Conservation (phyloP, 2,797 vertebrate species). For the Crenichthys baileyi region DNA sequence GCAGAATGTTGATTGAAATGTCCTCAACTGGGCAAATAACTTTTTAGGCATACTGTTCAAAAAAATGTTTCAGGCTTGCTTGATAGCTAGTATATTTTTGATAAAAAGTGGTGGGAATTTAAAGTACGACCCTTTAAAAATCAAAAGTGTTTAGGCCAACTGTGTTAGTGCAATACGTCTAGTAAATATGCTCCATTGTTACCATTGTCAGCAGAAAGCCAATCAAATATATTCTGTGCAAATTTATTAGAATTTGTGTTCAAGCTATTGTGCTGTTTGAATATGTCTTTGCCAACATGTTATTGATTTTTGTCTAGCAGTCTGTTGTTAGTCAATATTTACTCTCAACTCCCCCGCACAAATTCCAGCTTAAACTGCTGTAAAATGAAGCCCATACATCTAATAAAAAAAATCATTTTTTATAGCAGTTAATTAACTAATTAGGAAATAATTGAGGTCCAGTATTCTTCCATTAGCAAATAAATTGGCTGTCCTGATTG, state of each 20-base stretch:
- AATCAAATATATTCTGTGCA: not conserved
- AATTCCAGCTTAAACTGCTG: not conserved
- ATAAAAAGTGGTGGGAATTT: not conserved
- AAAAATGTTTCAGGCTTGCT: not conserved
- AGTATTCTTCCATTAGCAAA: constrained; percentile 49
- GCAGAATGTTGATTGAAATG: not conserved
- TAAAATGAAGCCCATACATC: constrained; percentile 3
- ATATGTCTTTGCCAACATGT: constrained; percentile 22
- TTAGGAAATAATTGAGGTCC: constrained; percentile 35
- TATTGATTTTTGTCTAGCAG: constrained; percentile 46
- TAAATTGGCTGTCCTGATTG: constrained; percentile 33
- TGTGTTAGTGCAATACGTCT: not conserved
- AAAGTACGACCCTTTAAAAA: not conserved
- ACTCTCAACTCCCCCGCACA: constrained; percentile 1
- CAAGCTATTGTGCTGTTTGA: constrained; percentile 17
- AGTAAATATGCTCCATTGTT: not conserved
- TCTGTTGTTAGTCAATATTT: constrained; percentile 24
- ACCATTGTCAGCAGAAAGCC: not conserved
- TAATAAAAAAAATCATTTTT: not conserved
- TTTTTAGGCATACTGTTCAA: not conserved
- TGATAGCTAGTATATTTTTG: not conserved
- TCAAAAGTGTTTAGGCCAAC: not conserved
- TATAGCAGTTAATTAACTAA: constrained; percentile 20
- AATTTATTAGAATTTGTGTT: constrained; percentile 19
- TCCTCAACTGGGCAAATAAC: not conserved